Evolutionary conservation across 2,888 invertebrate genomes (phyloP).

Genomic region (Acrobasis consociella): DNA sequence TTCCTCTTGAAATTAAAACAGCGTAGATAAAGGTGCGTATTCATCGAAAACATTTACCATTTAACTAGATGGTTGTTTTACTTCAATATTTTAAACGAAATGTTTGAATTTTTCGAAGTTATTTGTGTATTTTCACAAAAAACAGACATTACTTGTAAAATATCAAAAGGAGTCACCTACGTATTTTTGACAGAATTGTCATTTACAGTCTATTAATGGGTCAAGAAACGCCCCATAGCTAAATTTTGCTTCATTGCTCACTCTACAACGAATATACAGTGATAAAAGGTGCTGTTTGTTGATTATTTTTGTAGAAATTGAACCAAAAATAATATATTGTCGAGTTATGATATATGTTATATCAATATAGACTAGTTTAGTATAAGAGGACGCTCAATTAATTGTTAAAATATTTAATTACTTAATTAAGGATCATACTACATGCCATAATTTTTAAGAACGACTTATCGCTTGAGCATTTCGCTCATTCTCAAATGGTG

Average conservation of each 20-base stretch:
- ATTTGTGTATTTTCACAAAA: too few species aligned
- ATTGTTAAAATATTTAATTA: constrained; percentile 37
- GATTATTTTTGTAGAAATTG: constrained; percentile 63
- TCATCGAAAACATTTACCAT: too few species aligned
- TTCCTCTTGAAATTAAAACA: too few species aligned
- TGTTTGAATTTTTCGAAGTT: too few species aligned
- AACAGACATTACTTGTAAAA: too few species aligned
- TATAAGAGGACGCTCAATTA: constrained; percentile 59
- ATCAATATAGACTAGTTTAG: constrained; percentile 47
- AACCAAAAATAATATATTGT: constrained; percentile 65
- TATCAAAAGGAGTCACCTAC: too few species aligned
- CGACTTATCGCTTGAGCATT: constrained; percentile 29
- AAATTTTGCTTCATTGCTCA: constrained; percentile 26
- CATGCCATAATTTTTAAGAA: constrained; percentile 59
- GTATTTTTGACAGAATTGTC: too few species aligned
- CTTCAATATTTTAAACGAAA: too few species aligned
- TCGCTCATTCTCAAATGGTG: constrained; percentile 28
- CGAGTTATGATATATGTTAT: constrained; percentile 46
- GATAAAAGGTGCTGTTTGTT: constrained; percentile 73
- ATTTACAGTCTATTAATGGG: too few species aligned
- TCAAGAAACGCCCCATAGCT: not conserved
- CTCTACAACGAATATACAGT: constrained; percentile 62
- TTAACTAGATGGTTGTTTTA: too few species aligned
- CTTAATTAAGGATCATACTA: constrained; percentile 37
- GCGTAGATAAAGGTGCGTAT: too few species aligned